phyloP scores from a whole-genome alignment of 2,888 invertebrate species.

The Heliconius hortense region DNA sequence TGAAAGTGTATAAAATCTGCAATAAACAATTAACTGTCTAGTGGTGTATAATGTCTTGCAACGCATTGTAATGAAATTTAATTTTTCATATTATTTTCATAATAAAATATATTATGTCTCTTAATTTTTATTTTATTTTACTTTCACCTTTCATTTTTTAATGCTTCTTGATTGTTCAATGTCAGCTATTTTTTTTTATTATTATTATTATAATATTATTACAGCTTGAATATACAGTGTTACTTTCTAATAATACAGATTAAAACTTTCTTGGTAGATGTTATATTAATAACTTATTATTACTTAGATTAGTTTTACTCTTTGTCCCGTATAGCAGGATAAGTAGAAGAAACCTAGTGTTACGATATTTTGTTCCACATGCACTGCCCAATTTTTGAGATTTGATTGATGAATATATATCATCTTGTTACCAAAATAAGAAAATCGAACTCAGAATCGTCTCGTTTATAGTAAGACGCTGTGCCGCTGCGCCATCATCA shows the following conservation, averaged over 20 bases:
- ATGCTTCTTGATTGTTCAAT: slow-evolving; percentile 34
- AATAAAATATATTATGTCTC: slow-evolving; percentile 35
- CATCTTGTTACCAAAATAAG: too few species aligned
- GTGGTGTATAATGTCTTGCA: slow-evolving; percentile 1
- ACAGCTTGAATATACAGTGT: slow-evolving; percentile 14
- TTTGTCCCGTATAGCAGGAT: not conserved
- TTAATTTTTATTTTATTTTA: slow-evolving; percentile 41
- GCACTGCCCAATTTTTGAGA: not conserved
- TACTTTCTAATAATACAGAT: slow-evolving; percentile 18
- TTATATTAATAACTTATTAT: slow-evolving; percentile 4
- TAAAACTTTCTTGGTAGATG: not conserved
- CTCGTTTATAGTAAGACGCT: too few species aligned
- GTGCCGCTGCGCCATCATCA: too few species aligned
- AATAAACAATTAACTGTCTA: slow-evolving; percentile 16
- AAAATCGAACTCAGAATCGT: not conserved
- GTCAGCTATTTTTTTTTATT: slow-evolving; percentile 26
- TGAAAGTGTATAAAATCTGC: slow-evolving; percentile 9
- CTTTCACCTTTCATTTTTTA: slow-evolving; percentile 39
- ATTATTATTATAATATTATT: not conserved
- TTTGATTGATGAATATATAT: too few species aligned
- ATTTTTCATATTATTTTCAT: slow-evolving; percentile 26
- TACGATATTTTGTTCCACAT: not conserved
- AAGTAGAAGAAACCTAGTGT: not conserved
- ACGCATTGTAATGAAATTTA: slow-evolving; percentile 2
- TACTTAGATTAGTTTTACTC: too few species aligned